A percentile compares a stretch with the other conserved stretches of the same genome.
Conservation (phyloP, 1,140 invertebrate species). For the Himalopsyche phryganea region DNA sequence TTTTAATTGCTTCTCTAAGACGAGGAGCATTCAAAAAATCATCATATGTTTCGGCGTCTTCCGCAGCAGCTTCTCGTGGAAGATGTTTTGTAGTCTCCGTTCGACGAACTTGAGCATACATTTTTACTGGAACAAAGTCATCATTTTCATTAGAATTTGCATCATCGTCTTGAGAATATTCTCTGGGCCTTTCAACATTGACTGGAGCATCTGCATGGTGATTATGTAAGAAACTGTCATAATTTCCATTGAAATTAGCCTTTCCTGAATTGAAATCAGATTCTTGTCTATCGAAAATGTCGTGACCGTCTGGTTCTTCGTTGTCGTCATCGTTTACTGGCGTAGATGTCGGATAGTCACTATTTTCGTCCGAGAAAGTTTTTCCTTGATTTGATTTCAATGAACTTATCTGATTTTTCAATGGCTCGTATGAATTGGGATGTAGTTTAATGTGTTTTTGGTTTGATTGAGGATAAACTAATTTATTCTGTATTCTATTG, state of each 20-base stretch:
- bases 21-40: constrained; percentile 59
- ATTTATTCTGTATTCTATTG: constrained; percentile 41
- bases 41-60: constrained; percentile 56
- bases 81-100: constrained; percentile 59
- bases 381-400: constrained; percentile 45
- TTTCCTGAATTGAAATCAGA: constrained; percentile 39
- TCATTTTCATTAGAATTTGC: constrained; percentile 35
- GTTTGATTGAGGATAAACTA: constrained; percentile 45
- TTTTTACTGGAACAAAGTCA: constrained; percentile 63
- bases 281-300: constrained; percentile 49
- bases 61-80: constrained; percentile 54
- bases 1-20: constrained; percentile 63
- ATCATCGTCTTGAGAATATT: constrained; percentile 39
- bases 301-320: constrained; percentile 43
- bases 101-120: constrained; percentile 65
- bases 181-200: constrained; percentile 26
- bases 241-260: constrained; percentile 44
- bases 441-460: constrained; percentile 45
- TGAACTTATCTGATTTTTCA: constrained; percentile 43
- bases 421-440: constrained; percentile 43
- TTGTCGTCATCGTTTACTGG: constrained; percentile 34
- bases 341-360: constrained; percentile 46
- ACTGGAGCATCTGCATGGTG: constrained; percentile 37
- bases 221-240: constrained; percentile 40
- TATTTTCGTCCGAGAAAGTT: constrained; percentile 45